These are phyloP conservation scores for Kryptolebias marmoratus DNA, from an alignment of 2,113 vertebrate genomes.

Conservation along the genomic window DNA sequence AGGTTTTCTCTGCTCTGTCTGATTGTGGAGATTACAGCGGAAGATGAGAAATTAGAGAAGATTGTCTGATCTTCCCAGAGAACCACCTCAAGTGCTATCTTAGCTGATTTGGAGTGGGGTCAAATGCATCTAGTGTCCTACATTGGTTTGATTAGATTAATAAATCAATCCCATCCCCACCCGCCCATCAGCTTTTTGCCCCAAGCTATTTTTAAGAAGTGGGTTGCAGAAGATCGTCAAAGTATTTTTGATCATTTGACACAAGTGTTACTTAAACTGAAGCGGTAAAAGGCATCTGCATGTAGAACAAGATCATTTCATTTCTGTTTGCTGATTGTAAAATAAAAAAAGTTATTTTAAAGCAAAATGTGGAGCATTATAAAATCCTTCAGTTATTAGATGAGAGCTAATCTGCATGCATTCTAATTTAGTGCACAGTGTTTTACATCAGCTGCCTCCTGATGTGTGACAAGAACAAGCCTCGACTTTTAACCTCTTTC, in stretches of 20 bases:
- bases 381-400: slow-evolving; percentile 23
- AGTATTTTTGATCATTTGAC: slow-evolving; percentile 57
- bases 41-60: slow-evolving; percentile 72
- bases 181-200: slow-evolving; percentile 54
- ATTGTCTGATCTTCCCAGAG: slow-evolving; percentile 61
- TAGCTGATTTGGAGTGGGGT: slow-evolving; percentile 62
- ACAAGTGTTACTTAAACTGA: slow-evolving; percentile 17
- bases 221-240: slow-evolving; percentile 71
- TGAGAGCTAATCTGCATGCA: slow-evolving; percentile 65
- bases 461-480: slow-evolving; percentile 68
- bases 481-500: slow-evolving; percentile 49
- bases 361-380: slow-evolving; percentile 26
- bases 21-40: slow-evolving; percentile 74
- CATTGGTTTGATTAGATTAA: slow-evolving; percentile 80
- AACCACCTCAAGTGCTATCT: slow-evolving; percentile 75
- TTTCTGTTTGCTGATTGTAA: not conserved
- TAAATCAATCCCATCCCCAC: slow-evolving; percentile 75
- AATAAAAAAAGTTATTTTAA: not conserved
- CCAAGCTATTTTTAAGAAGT: slow-evolving; percentile 78
- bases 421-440: slow-evolving; percentile 59
- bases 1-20: slow-evolving; percentile 60
- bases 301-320: not conserved
- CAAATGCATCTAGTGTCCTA: slow-evolving; percentile 73
- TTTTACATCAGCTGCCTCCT: slow-evolving; percentile 67
- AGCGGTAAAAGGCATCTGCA: not conserved